Evolutionary conservation across 2,113 vertebrate species (phyloP).

Genomic region (Stigmatopora argus): DNA sequence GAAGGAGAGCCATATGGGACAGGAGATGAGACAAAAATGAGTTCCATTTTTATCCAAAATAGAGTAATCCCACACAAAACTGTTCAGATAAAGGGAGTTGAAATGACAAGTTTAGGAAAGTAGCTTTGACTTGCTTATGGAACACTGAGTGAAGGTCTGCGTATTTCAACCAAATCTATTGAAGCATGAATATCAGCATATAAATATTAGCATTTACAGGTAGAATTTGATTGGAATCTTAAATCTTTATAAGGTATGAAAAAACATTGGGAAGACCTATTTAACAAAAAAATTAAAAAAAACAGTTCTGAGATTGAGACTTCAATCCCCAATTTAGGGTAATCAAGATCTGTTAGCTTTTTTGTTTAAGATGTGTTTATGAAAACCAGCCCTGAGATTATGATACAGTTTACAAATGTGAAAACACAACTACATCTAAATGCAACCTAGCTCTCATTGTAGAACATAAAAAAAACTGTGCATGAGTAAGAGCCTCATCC

Average conservation of each 20-base stretch:
- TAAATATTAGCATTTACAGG: conserved; percentile 1
- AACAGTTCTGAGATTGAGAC: no score
- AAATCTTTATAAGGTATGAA: background rate
- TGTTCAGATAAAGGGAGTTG: conserved; percentile 53
- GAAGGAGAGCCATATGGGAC: conserved; percentile 25
- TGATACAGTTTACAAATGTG: background rate
- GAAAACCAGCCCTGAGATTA: background rate
- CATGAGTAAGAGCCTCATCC: background rate
- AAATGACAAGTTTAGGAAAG: conserved; percentile 38
- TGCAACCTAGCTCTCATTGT: background rate
- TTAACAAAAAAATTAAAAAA: no score
- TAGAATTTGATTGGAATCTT: background rate
- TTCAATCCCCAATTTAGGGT: no score
- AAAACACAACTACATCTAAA: background rate
- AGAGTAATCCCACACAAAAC: conserved; percentile 57
- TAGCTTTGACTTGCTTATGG: conserved; percentile 13
- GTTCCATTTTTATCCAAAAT: conserved; percentile 45
- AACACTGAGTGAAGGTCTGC: conserved; percentile 7
- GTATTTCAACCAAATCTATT: background rate
- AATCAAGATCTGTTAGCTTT: no score
- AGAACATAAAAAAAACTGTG: background rate
- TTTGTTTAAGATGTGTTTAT: no score
- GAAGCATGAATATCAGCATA: conserved; percentile 7
- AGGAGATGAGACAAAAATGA: conserved; percentile 33
- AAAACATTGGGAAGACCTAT: background rate